A percentile compares a stretch with the other conserved stretches of the same genome.
These are phyloP conservation scores for Drosophila mayri DNA, from an alignment of 1,140 invertebrate species.

Conservation along the genomic window DNA sequence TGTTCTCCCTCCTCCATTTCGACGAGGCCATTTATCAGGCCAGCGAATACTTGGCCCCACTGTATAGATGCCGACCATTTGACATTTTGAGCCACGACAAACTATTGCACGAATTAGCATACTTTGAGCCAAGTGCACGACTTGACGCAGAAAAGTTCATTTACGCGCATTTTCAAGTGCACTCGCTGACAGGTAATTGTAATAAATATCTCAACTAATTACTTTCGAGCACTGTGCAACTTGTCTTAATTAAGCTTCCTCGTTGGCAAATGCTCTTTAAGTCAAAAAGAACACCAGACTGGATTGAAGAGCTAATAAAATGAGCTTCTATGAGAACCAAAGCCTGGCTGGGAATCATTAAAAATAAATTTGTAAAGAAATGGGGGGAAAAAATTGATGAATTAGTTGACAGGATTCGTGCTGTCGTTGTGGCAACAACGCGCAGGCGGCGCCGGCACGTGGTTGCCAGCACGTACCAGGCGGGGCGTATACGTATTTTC, in stretches of 20 bases:
- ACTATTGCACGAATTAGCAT: constrained; percentile 71
- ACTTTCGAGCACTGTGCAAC: constrained; percentile 65
- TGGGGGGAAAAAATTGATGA: constrained; percentile 66
- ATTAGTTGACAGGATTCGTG: constrained; percentile 64
- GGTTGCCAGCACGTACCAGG: constrained; percentile 56
- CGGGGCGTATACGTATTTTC: constrained; percentile 76
- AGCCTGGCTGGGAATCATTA: constrained; percentile 33
- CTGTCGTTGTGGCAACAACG: constrained; percentile 36
- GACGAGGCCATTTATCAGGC: constrained; percentile 22
- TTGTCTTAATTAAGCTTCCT: constrained; percentile 61
- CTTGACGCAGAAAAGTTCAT: constrained; percentile 44
- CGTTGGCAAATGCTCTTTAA: constrained; percentile 1
- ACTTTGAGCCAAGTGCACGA: constrained; percentile 70
- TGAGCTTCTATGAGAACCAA: too few relatives aligned
- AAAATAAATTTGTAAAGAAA: constrained; percentile 29
- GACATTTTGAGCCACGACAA: constrained; percentile 59
- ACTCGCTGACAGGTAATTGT: constrained; percentile 74
- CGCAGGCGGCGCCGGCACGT: neutral
- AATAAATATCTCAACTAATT: constrained; percentile 80
- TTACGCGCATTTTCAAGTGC: constrained; percentile 56
- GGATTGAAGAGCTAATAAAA: constrained; percentile 20
- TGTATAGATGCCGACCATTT: constrained; percentile 46
- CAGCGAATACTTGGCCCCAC: constrained; percentile 29
- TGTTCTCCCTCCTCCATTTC: neutral
- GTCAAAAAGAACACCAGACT: constrained; percentile 15